These are phyloP conservation scores for Lepidocolaptes lacrymiger DNA, from an alignment of 2,797 vertebrate genomes.

Conservation along the genomic window DNA sequence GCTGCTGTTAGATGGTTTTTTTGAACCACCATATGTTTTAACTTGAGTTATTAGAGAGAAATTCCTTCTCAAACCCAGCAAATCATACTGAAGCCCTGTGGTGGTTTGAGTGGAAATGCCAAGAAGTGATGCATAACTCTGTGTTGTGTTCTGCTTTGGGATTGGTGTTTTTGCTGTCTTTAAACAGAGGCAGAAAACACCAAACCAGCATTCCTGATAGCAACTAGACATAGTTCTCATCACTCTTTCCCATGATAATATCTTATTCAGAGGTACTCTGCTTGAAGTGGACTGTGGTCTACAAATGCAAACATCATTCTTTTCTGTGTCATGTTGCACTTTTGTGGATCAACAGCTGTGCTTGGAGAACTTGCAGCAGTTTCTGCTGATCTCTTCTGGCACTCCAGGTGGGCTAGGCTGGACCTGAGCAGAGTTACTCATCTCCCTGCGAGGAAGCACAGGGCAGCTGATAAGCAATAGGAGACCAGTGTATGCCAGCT, in stretches of 20 bases:
- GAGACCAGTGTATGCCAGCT: neutral
- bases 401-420: neutral
- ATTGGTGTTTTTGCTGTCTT: neutral
- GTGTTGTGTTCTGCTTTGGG: neutral
- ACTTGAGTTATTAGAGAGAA: neutral
- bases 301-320: neutral
- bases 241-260: neutral
- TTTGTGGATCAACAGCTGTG: neutral
- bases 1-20: neutral
- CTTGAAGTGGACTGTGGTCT: neutral
- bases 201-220: neutral
- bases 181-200: neutral
- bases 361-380: neutral
- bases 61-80: neutral
- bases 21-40: neutral
- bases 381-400: neutral
- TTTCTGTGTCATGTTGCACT: neutral
- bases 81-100: neutral
- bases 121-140: neutral
- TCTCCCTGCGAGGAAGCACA: neutral
- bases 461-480: neutral
- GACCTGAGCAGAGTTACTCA: neutral
- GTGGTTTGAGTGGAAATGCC: neutral
- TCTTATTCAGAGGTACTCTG: neutral
- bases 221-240: rapidly evolving